phyloP scores from a whole-genome alignment of 2,797 vertebrate genomes.

The Mycteria americana region DNA sequence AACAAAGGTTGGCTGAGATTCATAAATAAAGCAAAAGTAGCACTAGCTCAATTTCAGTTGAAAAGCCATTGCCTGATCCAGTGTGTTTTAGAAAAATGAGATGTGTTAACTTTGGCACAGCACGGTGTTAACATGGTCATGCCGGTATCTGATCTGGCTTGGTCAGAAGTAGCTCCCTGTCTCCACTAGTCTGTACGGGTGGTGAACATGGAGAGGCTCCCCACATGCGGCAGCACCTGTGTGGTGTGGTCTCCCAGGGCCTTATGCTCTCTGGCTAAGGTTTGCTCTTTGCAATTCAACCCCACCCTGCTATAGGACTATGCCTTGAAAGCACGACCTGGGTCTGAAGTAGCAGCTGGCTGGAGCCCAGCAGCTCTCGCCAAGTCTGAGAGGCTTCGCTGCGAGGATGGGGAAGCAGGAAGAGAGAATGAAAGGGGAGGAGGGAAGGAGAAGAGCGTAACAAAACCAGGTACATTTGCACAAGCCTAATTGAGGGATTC shows the following conservation, averaged over 20 bases:
- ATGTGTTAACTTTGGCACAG: background rate
- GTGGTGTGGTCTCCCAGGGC: background rate
- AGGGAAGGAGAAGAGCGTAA: background rate
- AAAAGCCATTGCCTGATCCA: background rate
- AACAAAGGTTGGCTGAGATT: background rate
- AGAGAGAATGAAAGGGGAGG: background rate
- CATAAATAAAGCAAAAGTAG: background rate
- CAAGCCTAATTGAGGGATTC: background rate
- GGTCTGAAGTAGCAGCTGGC: conserved; percentile 1
- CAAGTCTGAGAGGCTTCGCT: background rate
- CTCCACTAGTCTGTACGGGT: background rate
- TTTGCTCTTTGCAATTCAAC: background rate
- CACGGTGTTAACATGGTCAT: rapidly evolving
- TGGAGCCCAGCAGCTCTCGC: background rate
- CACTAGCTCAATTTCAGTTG: background rate
- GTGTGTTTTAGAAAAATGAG: background rate
- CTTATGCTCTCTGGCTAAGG: background rate
- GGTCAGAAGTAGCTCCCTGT: background rate
- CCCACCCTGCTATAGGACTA: background rate
- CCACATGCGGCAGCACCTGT: background rate
- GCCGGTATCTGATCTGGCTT: background rate
- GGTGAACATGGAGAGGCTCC: background rate
- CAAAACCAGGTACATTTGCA: background rate
- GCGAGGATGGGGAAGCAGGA: background rate
- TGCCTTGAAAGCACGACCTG: background rate